phyloP scores from a whole-genome alignment of 2,113 vertebrate genomes.

The Arenaria interpres region DNA sequence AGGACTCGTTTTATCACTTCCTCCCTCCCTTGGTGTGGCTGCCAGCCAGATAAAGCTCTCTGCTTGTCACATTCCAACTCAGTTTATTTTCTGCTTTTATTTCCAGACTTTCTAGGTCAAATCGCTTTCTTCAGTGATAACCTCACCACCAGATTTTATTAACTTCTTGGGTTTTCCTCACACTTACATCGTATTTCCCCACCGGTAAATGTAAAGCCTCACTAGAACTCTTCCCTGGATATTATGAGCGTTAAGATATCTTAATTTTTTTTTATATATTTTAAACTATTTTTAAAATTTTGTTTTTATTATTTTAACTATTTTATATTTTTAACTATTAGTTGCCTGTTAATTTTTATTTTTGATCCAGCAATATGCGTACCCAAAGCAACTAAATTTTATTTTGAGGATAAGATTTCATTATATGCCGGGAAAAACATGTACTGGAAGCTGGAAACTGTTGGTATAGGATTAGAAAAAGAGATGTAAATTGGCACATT shows the following conservation, averaged over 20 bases:
- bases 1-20: neutral
- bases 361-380: neutral
- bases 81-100: neutral
- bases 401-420: neutral
- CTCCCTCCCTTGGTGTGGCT: neutral
- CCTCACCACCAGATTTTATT: neutral
- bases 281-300: too few relatives aligned
- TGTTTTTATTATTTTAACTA: too few relatives aligned
- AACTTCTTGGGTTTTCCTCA: neutral
- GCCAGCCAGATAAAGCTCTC: neutral
- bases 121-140: neutral
- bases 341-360: neutral
- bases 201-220: neutral
- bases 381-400: neutral
- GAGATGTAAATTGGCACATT: too few relatives aligned
- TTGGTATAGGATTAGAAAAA: neutral
- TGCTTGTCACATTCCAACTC: neutral
- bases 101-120: neutral
- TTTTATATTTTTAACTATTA: neutral
- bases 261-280: too few relatives aligned
- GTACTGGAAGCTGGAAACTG: neutral
- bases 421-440: neutral
- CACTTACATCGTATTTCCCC: rapidly evolving
- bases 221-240: neutral
- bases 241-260: neutral